Base-by-base conservation (phyloP, 1,140 invertebrate genomes). In the Helicoverpa zea region DNA sequence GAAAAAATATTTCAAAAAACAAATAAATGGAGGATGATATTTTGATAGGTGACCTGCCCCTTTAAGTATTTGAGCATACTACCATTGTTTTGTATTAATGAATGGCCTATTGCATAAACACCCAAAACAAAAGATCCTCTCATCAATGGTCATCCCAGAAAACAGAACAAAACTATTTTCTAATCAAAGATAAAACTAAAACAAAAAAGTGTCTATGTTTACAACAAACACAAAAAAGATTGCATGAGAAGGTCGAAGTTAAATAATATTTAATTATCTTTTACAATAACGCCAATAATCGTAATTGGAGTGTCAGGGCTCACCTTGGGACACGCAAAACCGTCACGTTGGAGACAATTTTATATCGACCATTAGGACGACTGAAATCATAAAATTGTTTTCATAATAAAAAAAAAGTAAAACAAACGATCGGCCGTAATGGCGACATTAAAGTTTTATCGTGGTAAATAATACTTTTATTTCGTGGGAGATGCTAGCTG, bases 251-350 rank as follows among this genome's bases (percentile, higher is more conserved):
- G 68, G 49, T 30, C 49, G 43, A n/a, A 16, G 35, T 52, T 72
- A 72, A 72, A 72, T 72, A 72, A 52, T 72, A 72, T 72, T 73
- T 58, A 58, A 73, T 73, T 35, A 73, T 35, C 51, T n/a, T 30
- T 47, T 52, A 73, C 70, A 58, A 73, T 73, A 73, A 73, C 70
- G 29, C 52, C 54, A 73, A 73, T 58, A 43, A 73, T 58, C 52
- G 3, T 73, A 73, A 73, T 73, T 56, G 70, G 52, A 12, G 47
- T 23, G 70, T 43, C 70, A 56, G 10, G 9, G 9, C 30, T 73
- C 29, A 47, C 70, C 70, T 73, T 73, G 70, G n/a, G n/a, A 12
- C 52, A 73, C 70, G 70, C 70, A 13, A n/a, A 72, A 68, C 64
- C 23, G 64, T 68, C 61, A 1, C 30, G 11, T 29, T 72, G 18